Evolutionary conservation across 35 echinoderm and acorn worm species (phyloP), one percentile per base, ranked within the genome.

Genomic region (Apostichopus japonicus): DNA sequence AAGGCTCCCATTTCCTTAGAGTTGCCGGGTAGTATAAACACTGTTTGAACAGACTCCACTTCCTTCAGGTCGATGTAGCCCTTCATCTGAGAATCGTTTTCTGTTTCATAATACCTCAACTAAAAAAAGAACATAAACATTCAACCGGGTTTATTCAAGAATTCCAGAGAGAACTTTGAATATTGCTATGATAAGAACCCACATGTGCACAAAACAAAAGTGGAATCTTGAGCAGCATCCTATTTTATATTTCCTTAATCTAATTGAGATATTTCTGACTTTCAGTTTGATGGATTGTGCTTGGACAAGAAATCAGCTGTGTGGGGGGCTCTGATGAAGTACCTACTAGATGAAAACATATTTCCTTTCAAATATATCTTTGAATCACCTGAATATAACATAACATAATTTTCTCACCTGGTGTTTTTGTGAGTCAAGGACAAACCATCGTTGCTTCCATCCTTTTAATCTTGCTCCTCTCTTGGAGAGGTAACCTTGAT

Each of bases 401-500:
- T 63, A 16, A 6, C 24, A 15, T 15, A 13, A 61, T 61, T 13
- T 13, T 10, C 88, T 92, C 67, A 98, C 97, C 97, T 98, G 94
- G 90, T 98, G 97, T 88, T 98, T 98, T 59, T 94, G 95, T 16
- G 97, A 94, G 70, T 98, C 97, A 6, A 98, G 89, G 5, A 96
- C 95, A 86, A 98, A 98, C 94, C 95, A 98, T 21, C 97, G 61
- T 86, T 95, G 93, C 86, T 98, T 98, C 97, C 97, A 98, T 70
- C 93, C 93, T 80, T 94, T 96, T 6, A 98, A 93, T 76, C 94
- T 80, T 16, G 97, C 97, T 15, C 97, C 97, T 88, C 97, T 93
- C 88, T 98, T 98, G 44, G 92, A 93, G 4, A 98, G 82, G 55
- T 98, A 95, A 21, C 97, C 97, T 78, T 98, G 93, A 82, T 94